Percentiles rank a stretch among this genome's conserved stretches.
phyloP scores from a whole-genome alignment of 2,113 vertebrate genomes.

The Tapirus terrestris region DNA sequence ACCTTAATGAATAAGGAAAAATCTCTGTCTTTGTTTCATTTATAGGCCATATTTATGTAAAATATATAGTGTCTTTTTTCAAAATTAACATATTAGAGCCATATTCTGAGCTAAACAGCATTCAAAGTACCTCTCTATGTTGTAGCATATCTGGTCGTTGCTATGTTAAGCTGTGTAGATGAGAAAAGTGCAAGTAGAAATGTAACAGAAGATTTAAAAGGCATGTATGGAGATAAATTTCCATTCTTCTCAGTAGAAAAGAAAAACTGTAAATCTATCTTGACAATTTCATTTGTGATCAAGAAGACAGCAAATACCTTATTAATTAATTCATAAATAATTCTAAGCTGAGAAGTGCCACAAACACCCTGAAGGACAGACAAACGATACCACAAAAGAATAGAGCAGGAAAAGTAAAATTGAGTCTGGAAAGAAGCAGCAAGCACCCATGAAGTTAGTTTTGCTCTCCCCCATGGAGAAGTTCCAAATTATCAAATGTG shows the following conservation, averaged over 20 bases:
- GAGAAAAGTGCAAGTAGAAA: background rate
- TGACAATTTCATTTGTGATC: background rate
- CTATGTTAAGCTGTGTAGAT: background rate
- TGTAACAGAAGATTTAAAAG: background rate
- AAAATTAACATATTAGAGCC: background rate
- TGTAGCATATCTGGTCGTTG: background rate
- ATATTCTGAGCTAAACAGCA: background rate
- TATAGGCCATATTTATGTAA: background rate
- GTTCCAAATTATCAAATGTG: background rate
- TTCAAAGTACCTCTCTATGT: background rate
- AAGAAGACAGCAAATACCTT: background rate
- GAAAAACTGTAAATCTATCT: background rate
- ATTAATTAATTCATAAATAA: slow-evolving; percentile 14
- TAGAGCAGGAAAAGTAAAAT: background rate
- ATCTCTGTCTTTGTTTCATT: background rate
- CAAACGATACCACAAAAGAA: background rate
- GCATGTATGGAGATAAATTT: background rate
- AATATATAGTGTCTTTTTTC: background rate
- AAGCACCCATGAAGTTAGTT: background rate
- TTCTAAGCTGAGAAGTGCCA: background rate
- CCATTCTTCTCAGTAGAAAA: background rate
- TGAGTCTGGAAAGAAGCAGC: background rate
- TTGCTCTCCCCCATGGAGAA: background rate
- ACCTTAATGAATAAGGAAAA: background rate
- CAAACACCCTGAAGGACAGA: background rate